A percentile compares a stretch with the other conserved stretches of the same genome.
Conservation (phyloP, 2,113 vertebrate genomes). For the Penelope pileata region DNA sequence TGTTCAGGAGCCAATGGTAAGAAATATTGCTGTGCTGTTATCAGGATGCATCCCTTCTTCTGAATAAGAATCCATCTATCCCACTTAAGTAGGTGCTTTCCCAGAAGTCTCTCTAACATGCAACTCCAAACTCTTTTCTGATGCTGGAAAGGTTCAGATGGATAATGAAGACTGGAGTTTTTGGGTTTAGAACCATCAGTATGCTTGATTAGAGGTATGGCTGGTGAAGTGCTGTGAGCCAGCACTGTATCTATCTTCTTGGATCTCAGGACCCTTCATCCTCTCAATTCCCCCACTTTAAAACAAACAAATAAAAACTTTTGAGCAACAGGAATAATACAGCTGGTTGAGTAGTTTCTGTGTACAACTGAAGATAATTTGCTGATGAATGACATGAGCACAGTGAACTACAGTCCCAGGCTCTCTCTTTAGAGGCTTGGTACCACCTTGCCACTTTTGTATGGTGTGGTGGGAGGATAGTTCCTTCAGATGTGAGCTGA, state of each 20-base stretch:
- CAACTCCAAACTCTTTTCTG: background rate
- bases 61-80: background rate
- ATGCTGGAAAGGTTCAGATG: background rate
- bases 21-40: background rate
- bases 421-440: background rate
- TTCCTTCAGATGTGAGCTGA: background rate
- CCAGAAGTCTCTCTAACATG: fast-evolving
- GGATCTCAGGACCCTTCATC: background rate
- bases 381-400: background rate
- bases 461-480: background rate
- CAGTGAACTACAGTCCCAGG: background rate
- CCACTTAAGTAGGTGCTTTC: background rate
- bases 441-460: background rate
- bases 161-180: fast-evolving
- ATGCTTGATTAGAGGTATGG: background rate
- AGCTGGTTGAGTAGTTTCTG: background rate
- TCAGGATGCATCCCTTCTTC: background rate
- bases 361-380: background rate
- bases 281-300: background rate
- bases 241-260: background rate
- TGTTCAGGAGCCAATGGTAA: conserved; percentile 47
- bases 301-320: background rate
- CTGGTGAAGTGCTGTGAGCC: background rate
- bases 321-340: background rate
- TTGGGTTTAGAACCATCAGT: fast-evolving